Percentiles rank a stretch among this genome's conserved stretches.
Evolutionary conservation across 2,888 invertebrate species (phyloP).

Genomic region (Mimachlamys varia): DNA sequence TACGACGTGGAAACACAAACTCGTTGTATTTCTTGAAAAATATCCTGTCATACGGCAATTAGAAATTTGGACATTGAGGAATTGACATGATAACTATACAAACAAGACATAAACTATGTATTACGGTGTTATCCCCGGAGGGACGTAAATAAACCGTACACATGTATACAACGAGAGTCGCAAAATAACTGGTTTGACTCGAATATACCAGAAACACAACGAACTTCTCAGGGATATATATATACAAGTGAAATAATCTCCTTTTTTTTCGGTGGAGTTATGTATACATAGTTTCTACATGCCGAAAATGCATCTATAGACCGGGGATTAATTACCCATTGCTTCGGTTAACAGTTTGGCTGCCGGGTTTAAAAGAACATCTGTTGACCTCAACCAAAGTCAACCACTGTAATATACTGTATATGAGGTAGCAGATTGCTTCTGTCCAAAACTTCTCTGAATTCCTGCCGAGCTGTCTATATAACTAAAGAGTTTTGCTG

Average conservation of each 20-base stretch:
- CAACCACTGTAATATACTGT: background rate
- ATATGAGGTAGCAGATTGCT: too few relatives aligned
- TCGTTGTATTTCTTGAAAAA: too few relatives aligned
- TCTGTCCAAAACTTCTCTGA: background rate
- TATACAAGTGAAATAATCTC: too few relatives aligned
- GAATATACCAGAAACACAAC: background rate
- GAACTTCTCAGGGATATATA: background rate
- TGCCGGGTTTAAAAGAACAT: background rate
- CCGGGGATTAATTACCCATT: background rate
- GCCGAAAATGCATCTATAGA: background rate
- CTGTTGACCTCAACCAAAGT: background rate
- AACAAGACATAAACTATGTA: background rate
- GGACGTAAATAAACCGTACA: background rate
- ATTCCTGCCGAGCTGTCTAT: background rate
- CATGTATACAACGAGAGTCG: background rate
- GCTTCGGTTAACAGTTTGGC: constrained; percentile 1
- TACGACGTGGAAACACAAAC: too few relatives aligned
- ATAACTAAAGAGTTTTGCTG: background rate
- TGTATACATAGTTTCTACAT: background rate
- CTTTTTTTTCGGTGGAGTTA: too few relatives aligned
- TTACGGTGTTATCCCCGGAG: background rate
- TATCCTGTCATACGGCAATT: background rate
- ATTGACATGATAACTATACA: background rate
- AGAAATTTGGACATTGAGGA: background rate
- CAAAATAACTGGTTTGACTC: too few relatives aligned